phyloP scores from a whole-genome alignment of 30 jellyfish, hydroid and myxozoan species.

The Mastigias papua region DNA sequence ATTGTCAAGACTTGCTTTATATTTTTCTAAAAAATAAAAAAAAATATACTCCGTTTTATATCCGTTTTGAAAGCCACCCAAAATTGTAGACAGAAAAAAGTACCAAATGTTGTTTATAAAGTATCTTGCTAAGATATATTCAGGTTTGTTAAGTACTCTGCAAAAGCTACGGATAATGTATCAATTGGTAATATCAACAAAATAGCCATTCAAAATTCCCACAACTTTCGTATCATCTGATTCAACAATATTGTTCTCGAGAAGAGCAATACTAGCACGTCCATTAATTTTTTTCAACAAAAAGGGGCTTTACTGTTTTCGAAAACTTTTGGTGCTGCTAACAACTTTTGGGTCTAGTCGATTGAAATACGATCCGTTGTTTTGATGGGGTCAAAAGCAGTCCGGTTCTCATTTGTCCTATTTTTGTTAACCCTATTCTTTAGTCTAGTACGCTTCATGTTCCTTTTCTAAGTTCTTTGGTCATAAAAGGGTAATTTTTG shows the following conservation, averaged over 20 bases:
- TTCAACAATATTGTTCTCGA: neutral
- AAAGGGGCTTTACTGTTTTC: neutral
- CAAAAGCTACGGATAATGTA: neutral
- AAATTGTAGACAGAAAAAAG: slow-evolving; percentile 1
- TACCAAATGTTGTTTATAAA: neutral
- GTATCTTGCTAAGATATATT: neutral
- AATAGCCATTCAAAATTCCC: neutral
- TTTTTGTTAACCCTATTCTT: slow-evolving; percentile 1
- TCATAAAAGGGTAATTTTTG: neutral
- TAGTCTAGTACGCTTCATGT: slow-evolving; percentile 35
- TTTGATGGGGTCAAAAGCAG: neutral
- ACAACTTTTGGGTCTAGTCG: neutral
- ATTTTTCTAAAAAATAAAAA: neutral
- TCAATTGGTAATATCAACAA: neutral
- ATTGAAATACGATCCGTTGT: neutral
- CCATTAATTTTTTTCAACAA: neutral
- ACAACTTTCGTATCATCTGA: neutral
- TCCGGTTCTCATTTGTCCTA: neutral
- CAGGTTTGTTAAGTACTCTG: neutral
- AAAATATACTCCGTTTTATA: neutral
- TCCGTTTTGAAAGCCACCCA: slow-evolving; percentile 16
- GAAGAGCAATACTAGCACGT: neutral
- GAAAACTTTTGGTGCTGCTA: neutral
- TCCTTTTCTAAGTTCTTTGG: slow-evolving; percentile 44
- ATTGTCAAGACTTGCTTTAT: slow-evolving; percentile 9